A percentile compares a stretch with the other conserved stretches of the same genome.
Evolutionary conservation across 2,113 vertebrate genomes (phyloP).

Genomic region (Corydoras sp.): DNA sequence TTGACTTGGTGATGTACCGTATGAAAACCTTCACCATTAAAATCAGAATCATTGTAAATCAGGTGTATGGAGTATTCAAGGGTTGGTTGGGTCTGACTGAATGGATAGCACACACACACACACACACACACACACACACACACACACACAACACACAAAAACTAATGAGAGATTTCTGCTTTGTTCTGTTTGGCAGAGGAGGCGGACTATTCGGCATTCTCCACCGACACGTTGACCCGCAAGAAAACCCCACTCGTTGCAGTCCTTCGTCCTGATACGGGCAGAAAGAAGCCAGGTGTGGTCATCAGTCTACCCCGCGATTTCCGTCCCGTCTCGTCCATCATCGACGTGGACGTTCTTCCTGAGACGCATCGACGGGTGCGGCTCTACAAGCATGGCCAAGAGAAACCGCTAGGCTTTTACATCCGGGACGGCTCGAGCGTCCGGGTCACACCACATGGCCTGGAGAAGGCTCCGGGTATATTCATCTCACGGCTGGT

Average conservation of each 20-base stretch:
- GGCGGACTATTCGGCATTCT: slow-evolving; percentile 91
- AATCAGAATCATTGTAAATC: too few relatives aligned
- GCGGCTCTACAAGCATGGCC: slow-evolving; percentile 92
- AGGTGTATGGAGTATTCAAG: too few relatives aligned
- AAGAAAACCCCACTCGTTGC: slow-evolving; percentile 83
- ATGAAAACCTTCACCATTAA: too few relatives aligned
- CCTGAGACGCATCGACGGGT: slow-evolving; percentile 92
- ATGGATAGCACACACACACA: too few relatives aligned
- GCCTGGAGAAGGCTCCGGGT: slow-evolving; percentile 90
- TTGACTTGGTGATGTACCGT: too few relatives aligned
- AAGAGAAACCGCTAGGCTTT: slow-evolving; percentile 90
- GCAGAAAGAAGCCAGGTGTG: slow-evolving; percentile 82
- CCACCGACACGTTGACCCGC: slow-evolving; percentile 80
- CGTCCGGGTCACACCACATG: slow-evolving; percentile 86
- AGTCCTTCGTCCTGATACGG: slow-evolving; percentile 81
- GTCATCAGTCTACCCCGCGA: slow-evolving; percentile 91
- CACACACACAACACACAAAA: too few relatives aligned
- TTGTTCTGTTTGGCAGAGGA: slow-evolving; percentile 75
- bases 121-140: too few relatives aligned
- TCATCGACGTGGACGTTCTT: slow-evolving; percentile 96
- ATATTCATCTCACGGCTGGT: slow-evolving; percentile 90
- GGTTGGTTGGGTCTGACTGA: too few relatives aligned
- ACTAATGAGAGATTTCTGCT: not conserved
- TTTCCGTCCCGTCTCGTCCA: slow-evolving; percentile 94
- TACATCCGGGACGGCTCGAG: slow-evolving; percentile 95